Base-by-base conservation (phyloP, 35 echinoderm and acorn worm species). In the Acanthaster planci region DNA sequence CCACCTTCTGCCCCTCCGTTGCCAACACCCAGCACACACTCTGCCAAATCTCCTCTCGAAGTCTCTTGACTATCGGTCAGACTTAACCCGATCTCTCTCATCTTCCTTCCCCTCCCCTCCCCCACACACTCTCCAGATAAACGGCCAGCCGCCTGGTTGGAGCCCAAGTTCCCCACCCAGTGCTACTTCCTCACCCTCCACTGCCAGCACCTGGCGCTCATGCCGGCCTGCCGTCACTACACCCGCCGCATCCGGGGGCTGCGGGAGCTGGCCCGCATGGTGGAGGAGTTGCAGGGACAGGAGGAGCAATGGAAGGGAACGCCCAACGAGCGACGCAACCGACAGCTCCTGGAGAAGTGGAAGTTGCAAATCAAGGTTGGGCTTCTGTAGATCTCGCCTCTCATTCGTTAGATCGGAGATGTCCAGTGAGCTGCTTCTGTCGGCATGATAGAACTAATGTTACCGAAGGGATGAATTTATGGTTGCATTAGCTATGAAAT, bases 171-270 rank as follows among this genome's bases (percentile, higher is more conserved):
- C 56, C 88, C 88, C 0, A 97, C 95, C 17, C 91, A 97, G 59
- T 93, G 95, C 40, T 97, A 88, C 85, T 97, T 93, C 81, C 39
- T 97, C 55, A 97, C 95, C 6, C 55, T 97, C 22, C 95, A 93
- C 82, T 97, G 95, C 82, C 95, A 97, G 80, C 95, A 97, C 76
- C 88, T 97, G 54, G 91, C 95, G 30, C 76, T 97, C 18, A 50
- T 97, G 51, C 95, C 95, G 5, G 79, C 91, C 0, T 91, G 87
- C 47, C 76, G 95, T n/a, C 92, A 93, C 76, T 93, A 93, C 86
- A 84, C 91, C 19, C 88, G 87, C 22, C 84, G 95, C 21, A 89
- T 97, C 30, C 91, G 92, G 26, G 88, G 85, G 2, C 39, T 97
- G 40, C 79, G 95, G 30, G 95, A 97, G 77, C 80, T 97, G 8